Evolutionary conservation across 2,888 invertebrate species (phyloP), one percentile per base, ranked within the genome.

Genomic region (Adela reaumurella): DNA sequence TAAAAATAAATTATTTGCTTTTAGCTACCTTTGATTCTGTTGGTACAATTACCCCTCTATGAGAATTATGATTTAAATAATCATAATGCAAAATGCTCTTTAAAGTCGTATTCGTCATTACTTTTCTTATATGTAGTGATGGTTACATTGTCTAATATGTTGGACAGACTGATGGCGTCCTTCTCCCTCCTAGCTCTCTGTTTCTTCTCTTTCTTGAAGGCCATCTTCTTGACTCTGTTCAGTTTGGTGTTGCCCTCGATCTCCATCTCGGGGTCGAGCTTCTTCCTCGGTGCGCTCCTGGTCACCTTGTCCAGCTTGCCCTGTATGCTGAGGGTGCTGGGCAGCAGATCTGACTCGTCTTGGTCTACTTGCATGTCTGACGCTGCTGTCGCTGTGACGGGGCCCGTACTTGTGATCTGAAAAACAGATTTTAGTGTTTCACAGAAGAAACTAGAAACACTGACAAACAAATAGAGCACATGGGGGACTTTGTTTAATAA

Each of bases 231-330:
- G 28, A 76, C 35, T 57, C 74, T 67, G 50, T 78, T 78, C 24
- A 62, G 65, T 55, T 73, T 77, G 0, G 81, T 68, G 62, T 88
- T 88, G 52, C 91, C 91, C 64, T 89, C 88, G 47, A 90, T 63
- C 46, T 81, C 73, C 80, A 87, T 84, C 61, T 85, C 81, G 0
- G 88, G 85, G 65, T 90, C 86, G 2, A 58, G 51, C 62, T 85
- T 86, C 24, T 62, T 52, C 53, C 56, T 57, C 43, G 62, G 60
- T 1, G 61, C 59, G 16, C 65, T 57, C 55, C 70, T 70, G 18
- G 63, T 65, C 17, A 59, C 63, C 55, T 76, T 76, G 16, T 66
- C 67, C 44, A 72, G 59, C 59, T 70, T 71, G 1, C 68, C 60
- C 51, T 67, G 57, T 52, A 81, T 76, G 58, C 59, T 78, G 1